Conservation (phyloP, 2,113 vertebrate genomes). For the Microtus richardsoni region DNA sequence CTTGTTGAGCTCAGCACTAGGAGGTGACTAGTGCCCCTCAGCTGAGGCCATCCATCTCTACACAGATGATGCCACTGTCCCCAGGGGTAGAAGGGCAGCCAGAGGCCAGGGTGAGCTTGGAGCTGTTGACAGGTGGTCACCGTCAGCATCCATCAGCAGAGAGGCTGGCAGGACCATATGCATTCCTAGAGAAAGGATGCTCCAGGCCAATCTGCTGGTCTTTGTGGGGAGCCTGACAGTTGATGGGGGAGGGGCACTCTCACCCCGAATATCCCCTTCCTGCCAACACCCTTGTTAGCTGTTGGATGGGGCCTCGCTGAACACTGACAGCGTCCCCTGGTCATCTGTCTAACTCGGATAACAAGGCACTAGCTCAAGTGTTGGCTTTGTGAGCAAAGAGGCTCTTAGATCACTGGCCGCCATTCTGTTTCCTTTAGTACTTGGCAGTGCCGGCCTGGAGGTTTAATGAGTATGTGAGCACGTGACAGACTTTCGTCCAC, state of each 20-base stretch:
- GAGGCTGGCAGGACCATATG: background rate
- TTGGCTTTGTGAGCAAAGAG: background rate
- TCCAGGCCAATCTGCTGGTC: background rate
- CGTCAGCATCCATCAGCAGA: background rate
- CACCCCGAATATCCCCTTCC: too few species aligned
- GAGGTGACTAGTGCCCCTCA: background rate
- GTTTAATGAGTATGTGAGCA: conserved; percentile 63
- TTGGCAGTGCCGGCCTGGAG: background rate
- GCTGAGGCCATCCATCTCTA: background rate
- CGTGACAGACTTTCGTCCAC: conserved; percentile 58
- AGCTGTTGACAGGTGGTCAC: background rate
- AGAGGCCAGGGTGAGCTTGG: background rate
- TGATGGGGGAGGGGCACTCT: background rate
- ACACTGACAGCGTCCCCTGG: background rate
- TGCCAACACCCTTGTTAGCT: background rate
- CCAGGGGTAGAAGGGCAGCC: background rate
- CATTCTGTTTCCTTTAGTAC: conserved; percentile 37
- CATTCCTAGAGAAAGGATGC: background rate
- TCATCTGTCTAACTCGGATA: background rate
- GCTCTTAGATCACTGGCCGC: conserved; percentile 20
- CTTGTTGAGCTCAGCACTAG: background rate
- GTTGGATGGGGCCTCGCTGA: background rate
- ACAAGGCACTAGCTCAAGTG: background rate
- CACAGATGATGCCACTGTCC: background rate
- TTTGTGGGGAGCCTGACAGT: background rate